A percentile compares a stretch with the other conserved stretches of the same genome.
These are phyloP conservation scores for Acrocephalus scirpaceus DNA, from an alignment of 2,797 vertebrate species.

Conservation along the genomic window DNA sequence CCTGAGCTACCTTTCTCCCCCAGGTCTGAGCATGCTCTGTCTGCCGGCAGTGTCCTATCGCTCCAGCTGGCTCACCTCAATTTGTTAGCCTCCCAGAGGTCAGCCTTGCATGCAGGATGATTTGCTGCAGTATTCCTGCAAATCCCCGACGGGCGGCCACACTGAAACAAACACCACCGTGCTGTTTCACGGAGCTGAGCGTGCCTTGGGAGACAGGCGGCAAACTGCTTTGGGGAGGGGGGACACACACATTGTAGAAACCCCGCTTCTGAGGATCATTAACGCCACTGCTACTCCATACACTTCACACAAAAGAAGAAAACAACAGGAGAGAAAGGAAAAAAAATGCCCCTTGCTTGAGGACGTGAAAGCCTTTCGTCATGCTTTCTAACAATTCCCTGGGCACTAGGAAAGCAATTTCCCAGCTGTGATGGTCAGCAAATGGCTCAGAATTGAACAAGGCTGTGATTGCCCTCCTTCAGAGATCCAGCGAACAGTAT, in stretches of 20 bases:
- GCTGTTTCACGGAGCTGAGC: background rate
- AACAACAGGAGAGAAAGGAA: background rate
- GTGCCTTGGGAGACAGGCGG: background rate
- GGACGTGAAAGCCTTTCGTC: background rate
- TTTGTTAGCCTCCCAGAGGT: constrained; percentile 73
- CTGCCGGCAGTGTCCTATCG: constrained; percentile 49
- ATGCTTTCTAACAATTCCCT: constrained; percentile 25
- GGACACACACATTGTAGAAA: background rate
- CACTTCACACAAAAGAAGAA: background rate
- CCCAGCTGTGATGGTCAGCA: background rate
- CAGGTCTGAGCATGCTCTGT: constrained; percentile 69
- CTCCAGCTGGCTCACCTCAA: constrained; percentile 72
- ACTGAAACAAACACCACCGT: background rate
- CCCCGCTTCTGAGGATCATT: background rate
- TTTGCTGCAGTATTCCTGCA: constrained; percentile 68
- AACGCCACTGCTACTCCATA: background rate
- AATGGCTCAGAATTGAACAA: background rate
- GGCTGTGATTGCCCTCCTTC: background rate
- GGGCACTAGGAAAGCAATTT: background rate
- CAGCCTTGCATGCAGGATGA: constrained; percentile 63
- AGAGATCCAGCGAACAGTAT: background rate
- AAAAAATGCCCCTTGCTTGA: background rate
- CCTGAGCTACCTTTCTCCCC: constrained; percentile 32
- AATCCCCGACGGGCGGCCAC: constrained; percentile 44
- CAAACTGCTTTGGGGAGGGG: background rate